A percentile compares a stretch with the other conserved stretches of the same genome.
phyloP scores from a whole-genome alignment of 2,797 vertebrate genomes.

The Champsocephalus esox region DNA sequence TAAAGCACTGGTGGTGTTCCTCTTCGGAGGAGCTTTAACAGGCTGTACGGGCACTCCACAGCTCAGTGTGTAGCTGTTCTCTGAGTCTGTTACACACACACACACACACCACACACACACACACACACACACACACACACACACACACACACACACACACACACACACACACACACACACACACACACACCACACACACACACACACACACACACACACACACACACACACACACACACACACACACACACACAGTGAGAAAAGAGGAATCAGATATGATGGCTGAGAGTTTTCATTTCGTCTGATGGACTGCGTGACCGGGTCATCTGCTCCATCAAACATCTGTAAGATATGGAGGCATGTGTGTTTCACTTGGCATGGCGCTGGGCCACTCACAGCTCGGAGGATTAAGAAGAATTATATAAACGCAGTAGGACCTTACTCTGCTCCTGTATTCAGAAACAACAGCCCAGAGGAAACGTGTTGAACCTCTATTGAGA shows the following conservation, averaged over 20 bases:
- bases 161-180: not conserved
- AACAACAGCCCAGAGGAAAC: constrained; percentile 43
- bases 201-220: constrained; percentile 34
- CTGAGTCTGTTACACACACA: constrained; percentile 86
- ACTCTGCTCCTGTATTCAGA: constrained; percentile 42
- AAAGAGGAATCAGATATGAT: not conserved
- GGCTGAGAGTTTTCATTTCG: not conserved
- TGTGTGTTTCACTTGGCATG: constrained; percentile 67
- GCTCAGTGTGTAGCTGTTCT: constrained; percentile 94
- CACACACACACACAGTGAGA: not conserved
- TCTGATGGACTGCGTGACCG: not conserved
- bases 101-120: no score
- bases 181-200: constrained; percentile 24
- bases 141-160: no score
- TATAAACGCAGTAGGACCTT: constrained; percentile 47
- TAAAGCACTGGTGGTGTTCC: constrained; percentile 78
- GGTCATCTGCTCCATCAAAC: constrained; percentile 1
- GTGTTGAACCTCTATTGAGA: constrained; percentile 14
- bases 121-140: no score
- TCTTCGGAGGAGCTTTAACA: constrained; percentile 84
- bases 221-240: constrained; percentile 16
- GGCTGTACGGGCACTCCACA: constrained; percentile 89
- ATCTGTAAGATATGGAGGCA: constrained; percentile 8
- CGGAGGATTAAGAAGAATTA: constrained; percentile 47
- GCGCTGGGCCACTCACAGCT: constrained; percentile 11